A percentile compares a stretch with the other conserved stretches of the same genome.
Evolutionary conservation across 1,140 invertebrate species (phyloP).

Genomic region (Laupala kohalensis): DNA sequence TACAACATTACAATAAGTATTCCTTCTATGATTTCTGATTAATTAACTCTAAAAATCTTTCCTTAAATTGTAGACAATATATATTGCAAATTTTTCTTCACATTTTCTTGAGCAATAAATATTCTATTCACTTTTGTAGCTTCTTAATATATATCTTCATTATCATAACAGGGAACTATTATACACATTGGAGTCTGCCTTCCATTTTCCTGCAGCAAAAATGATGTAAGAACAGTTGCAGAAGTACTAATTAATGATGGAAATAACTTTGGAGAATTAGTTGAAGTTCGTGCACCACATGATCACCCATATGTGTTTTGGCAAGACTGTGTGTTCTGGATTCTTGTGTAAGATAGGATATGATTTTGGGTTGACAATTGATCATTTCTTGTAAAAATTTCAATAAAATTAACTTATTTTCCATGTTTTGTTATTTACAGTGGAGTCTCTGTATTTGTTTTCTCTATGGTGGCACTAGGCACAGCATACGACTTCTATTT

Average conservation of each 20-base stretch:
- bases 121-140: background rate
- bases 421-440: slow-evolving; percentile 27
- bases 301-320: slow-evolving; percentile 50
- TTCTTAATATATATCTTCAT: too few relatives aligned
- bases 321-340: slow-evolving; percentile 52
- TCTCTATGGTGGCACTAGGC: slow-evolving; percentile 41
- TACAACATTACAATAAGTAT: too few relatives aligned
- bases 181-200: slow-evolving; percentile 60
- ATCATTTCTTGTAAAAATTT: background rate
- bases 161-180: too few relatives aligned
- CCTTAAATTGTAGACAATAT: too few relatives aligned
- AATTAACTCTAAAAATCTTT: too few relatives aligned
- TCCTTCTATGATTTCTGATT: too few relatives aligned
- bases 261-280: slow-evolving; percentile 19
- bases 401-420: slow-evolving; percentile 1
- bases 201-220: slow-evolving; percentile 46
- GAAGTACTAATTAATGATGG: background rate
- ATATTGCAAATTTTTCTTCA: too few relatives aligned
- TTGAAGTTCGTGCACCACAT: slow-evolving; percentile 47
- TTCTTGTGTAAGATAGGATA: slow-evolving; percentile 46
- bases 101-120: too few relatives aligned
- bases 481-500: slow-evolving; percentile 30
- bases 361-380: background rate
- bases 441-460: slow-evolving; percentile 38
- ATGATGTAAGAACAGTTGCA: slow-evolving; percentile 33